Conservation (phyloP, 2,797 vertebrate genomes). For the Esox masquinongy region DNA sequence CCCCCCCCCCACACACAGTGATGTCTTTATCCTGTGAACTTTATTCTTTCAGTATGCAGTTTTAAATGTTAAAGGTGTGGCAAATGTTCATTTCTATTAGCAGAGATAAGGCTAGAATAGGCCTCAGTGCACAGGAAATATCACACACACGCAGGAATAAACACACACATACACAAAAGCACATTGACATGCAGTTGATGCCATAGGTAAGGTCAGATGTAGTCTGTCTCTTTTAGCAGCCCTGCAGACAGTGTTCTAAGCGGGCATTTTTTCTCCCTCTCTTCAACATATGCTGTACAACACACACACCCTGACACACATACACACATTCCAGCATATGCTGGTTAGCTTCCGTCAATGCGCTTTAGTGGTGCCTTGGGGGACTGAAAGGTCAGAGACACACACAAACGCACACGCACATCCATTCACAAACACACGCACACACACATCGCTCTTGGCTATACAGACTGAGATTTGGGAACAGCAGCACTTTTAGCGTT, state of each 20-base stretch:
- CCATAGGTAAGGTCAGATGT: conserved; percentile 73
- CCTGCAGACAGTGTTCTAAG: conserved; percentile 70
- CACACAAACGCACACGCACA: conserved; percentile 28
- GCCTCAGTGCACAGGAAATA: conserved; percentile 25
- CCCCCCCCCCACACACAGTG: neutral
- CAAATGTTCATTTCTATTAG: conserved; percentile 50
- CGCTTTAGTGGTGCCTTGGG: conserved; percentile 69
- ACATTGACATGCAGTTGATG: conserved; percentile 28
- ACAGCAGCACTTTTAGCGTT: conserved; percentile 71
- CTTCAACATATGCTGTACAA: conserved; percentile 76
- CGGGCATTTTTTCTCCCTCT: conserved; percentile 58
- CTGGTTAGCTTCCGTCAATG: conserved; percentile 61
- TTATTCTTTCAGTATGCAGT: conserved; percentile 56
- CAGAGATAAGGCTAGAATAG: conserved; percentile 48
- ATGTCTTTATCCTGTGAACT: conserved; percentile 71
- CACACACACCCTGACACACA: conserved; percentile 71
- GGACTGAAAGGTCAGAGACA: conserved; percentile 73
- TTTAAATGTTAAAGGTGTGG: conserved; percentile 72
- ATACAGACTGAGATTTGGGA: conserved; percentile 64
- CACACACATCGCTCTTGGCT: conserved; percentile 51
- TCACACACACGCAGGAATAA: conserved; percentile 18
- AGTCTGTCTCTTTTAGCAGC: conserved; percentile 54
- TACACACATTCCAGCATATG: conserved; percentile 52
- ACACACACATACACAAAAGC: conserved; percentile 12
- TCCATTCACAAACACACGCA: conserved; percentile 20